Base-by-base conservation (phyloP, 2,797 vertebrate genomes). In the Enteromius mattozi region DNA sequence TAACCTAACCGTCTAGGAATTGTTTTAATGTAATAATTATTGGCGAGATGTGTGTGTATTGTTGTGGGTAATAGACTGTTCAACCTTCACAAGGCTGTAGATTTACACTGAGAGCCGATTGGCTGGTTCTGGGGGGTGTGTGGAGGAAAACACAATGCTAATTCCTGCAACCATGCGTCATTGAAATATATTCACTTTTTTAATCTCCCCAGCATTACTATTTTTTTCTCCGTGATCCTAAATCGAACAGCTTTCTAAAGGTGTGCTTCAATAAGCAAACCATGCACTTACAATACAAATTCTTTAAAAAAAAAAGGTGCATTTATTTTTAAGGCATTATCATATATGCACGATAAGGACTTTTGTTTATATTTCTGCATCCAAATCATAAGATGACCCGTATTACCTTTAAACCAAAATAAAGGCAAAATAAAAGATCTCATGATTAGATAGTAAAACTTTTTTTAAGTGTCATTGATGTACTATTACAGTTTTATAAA, bases 81-180 rank as follows among this genome's bases (percentile, higher is more conserved):
- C 27, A 69, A 79, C 80, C 80, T 80, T 85, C 75, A 76, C 66
- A 30, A 21, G 24, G 24, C 82, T 19, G 63, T 59, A 27, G 51
- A 13, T 72, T 59, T 49, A 68, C 47, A 5, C 82, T 85, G 16
- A 16, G 12, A 17, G 19, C 85, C 30, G 82, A 89, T 88, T 90
- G 91, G 89, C 37, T 68, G 5, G 0, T 75, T 70, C 54, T 35
- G 35, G 70, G 83, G 87, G 40, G 90, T 10, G 88, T 86, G 82
- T 71, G 16, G 35, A 40, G 2, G 10, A 79, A 71, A 49, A 72
- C 9, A 56, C 61, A 54, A 21, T 42, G 8, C 9, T 27, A 19
- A 47, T 71, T 24, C n/a, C 10, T 61, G 19, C 21, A 27, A 10
- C 7, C 37, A 30, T 33, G 37, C 47, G 69, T 47, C 40, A 12